Evolutionary conservation across 1,140 invertebrate genomes (phyloP), one percentile per base, ranked within the genome.

Genomic region (Oryctes rhinoceros): DNA sequence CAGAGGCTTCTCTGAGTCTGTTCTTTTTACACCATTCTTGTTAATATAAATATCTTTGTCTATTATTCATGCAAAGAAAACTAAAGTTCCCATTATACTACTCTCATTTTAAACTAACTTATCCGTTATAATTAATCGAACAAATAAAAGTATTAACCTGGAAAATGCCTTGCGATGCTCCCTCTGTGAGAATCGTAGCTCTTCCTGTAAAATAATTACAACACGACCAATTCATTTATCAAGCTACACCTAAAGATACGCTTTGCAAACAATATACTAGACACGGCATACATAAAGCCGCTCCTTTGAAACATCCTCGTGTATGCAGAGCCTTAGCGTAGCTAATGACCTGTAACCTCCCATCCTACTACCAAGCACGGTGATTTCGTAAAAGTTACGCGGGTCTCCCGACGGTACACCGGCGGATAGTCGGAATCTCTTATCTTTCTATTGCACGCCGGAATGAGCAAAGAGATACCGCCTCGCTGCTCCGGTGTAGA

Each of bases 401-500:
- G 53, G 15, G 53, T 18, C 18, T 18, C 15, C n/a, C 15, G 1
- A 11, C 49, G 11, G 53, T 18, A 18, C 53, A 59, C n/a, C 3
- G 0, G 13, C 3, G 18, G 15, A 18, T 59, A n/a, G 53, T n/a
- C 15, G 24, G 24, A 35, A 20, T 24, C 65, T 24, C 65, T 71
- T 71, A 71, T 71, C 65, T 71, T 11, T 24, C 18, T 24, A 71
- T 71, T 71, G 65, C 65, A 71, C 65, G 65, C 65, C 18, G 37
- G 65, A 71, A 71, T 24, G 24, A 71, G 9, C 65, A 71, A 71
- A 24, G 65, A 71, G 65, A 71, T 71, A 71, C 65, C 65, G 65
- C 5, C 65, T 30, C 65, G 24, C 15, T 7, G 18, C 53, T 59
- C 49, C 5, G 53, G n/a, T 53, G 49, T 59, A 59, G 53, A 18